A percentile compares a stretch with the other conserved stretches of the same genome.
Conservation (phyloP, 2,797 vertebrate genomes). For the Eremophila alpestris region DNA sequence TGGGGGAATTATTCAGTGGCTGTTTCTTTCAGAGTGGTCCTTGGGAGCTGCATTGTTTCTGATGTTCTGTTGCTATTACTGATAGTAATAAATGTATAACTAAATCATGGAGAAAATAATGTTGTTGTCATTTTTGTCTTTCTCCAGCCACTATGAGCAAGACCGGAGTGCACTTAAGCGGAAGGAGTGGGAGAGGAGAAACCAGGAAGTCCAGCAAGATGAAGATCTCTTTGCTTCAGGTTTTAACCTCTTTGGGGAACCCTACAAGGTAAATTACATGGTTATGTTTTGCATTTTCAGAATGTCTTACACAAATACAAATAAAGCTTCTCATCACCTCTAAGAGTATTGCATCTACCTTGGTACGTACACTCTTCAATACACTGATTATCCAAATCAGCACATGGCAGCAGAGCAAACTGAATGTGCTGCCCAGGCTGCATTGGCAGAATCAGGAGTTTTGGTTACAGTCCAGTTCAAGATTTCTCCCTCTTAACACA, state of each 20-base stretch:
- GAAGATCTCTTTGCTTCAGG: constrained; percentile 95
- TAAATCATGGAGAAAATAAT: not conserved
- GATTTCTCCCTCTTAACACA: not conserved
- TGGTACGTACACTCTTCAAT: not conserved
- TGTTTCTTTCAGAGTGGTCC: not conserved
- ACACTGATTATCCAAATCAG: not conserved
- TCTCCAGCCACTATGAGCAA: constrained; percentile 91
- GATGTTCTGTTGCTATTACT: not conserved
- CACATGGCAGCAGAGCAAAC: not conserved
- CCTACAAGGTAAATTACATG: constrained; percentile 89
- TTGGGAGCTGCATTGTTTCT: not conserved
- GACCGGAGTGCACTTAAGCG: constrained; percentile 95
- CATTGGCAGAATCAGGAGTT: not conserved
- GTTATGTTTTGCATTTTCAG: not conserved
- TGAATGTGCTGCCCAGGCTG: not conserved
- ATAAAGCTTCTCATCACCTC: not conserved
- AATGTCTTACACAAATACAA: not conserved
- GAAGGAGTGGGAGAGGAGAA: constrained; percentile 96
- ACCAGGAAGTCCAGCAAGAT: constrained; percentile 96
- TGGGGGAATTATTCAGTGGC: not conserved
- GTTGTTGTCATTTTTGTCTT: constrained; percentile 12
- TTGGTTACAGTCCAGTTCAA: not conserved
- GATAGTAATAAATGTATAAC: not conserved
- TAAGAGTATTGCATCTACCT: not conserved
- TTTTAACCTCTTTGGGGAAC: constrained; percentile 97